Percentiles rank a stretch among this genome's conserved stretches.
Evolutionary conservation across 2,888 invertebrate genomes (phyloP).

Genomic region (Apotomis turbidana): DNA sequence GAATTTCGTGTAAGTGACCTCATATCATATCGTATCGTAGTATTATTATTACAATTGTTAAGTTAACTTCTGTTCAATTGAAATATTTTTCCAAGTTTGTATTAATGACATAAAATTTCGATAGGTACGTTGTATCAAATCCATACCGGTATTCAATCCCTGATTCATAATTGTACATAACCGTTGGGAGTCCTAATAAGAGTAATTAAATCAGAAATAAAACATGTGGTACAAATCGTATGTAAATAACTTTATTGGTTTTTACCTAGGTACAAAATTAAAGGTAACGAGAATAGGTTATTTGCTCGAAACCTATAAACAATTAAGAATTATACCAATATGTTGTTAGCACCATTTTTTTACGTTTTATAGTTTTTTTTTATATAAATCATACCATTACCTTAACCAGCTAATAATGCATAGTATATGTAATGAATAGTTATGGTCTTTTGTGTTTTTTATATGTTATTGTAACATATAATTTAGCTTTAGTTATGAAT

Average conservation of each 20-base stretch:
- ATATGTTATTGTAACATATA: constrained; percentile 61
- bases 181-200: too few species aligned
- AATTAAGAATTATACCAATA: constrained; percentile 75
- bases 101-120: too few species aligned
- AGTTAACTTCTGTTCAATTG: too few species aligned
- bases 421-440: constrained; percentile 64
- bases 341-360: constrained; percentile 82
- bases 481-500: constrained; percentile 62
- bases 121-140: too few species aligned
- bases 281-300: constrained; percentile 71
- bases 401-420: constrained; percentile 76
- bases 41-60: too few species aligned
- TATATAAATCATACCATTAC: constrained; percentile 74
- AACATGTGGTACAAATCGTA: constrained; percentile 44
- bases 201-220: not conserved
- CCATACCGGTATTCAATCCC: too few species aligned
- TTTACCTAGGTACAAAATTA: constrained; percentile 78
- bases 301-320: constrained; percentile 69
- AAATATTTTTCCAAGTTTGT: too few species aligned
- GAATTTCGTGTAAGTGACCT: too few species aligned
- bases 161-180: too few species aligned
- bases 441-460: constrained; percentile 68
- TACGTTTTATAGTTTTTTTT: constrained; percentile 64
- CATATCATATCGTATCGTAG: too few species aligned
- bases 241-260: constrained; percentile 74